Percentiles rank a stretch among this genome's conserved stretches.
These are phyloP conservation scores for Solenodon paradoxus DNA, from an alignment of 2,113 vertebrate genomes.

Conservation along the genomic window DNA sequence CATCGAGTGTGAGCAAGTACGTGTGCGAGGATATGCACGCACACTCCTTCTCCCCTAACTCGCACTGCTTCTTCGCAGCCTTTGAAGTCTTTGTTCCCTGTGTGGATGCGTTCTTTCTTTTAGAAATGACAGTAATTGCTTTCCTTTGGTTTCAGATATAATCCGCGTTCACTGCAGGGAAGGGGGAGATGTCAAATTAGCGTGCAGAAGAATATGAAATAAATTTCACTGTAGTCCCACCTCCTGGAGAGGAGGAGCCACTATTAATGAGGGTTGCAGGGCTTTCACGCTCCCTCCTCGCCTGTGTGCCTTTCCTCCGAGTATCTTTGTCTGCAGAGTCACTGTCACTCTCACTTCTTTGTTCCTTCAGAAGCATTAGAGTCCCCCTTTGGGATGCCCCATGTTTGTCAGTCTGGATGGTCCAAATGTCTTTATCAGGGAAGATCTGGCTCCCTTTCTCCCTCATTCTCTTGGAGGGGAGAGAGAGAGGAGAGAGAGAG, in stretches of 20 bases:
- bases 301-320: neutral
- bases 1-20: neutral
- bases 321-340: neutral
- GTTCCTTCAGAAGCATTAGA: neutral
- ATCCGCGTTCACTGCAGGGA: neutral
- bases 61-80: neutral
- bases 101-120: neutral
- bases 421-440: neutral
- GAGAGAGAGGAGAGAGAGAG: neutral
- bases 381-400: neutral
- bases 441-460: neutral
- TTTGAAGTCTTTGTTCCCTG: neutral
- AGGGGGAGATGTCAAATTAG: neutral
- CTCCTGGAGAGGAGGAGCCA: neutral
- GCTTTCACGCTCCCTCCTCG: neutral
- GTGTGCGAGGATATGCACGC: neutral
- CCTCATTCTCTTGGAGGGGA: neutral
- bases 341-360: neutral
- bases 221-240: neutral
- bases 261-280: neutral
- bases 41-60: neutral
- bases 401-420: neutral
- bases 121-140: conserved; percentile 56
- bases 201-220: neutral
- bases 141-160: neutral